Evolutionary conservation across 2,797 vertebrate genomes (phyloP), one percentile per base, ranked within the genome.

Genomic region (Peromyscus nudipes): DNA sequence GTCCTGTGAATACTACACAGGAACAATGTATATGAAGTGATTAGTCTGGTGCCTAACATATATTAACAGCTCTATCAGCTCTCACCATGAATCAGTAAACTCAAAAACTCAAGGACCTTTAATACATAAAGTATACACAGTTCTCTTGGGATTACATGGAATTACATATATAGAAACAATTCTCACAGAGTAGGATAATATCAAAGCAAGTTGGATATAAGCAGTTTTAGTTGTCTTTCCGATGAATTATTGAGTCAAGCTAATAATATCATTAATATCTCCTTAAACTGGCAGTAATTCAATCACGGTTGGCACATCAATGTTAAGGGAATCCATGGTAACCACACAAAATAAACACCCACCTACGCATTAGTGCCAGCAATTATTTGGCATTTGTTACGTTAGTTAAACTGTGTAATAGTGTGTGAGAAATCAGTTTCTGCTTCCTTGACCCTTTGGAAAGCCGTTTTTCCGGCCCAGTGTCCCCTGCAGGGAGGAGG

Each of bases 341-440:
- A 98, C 97, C 83, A 96, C 76, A 97, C 60, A 96, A 91, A 97
- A 96, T 94, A 97, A 97, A 97, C 94, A 96, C 75, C 94, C 83
- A 91, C 95, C 94, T 55, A 96, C 91, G 64, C 65, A 90, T 96
- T 88, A 96, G 95, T 82, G 82, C 92, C 94, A 96, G 89, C 92
- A 94, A 97, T 97, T 93, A 96, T 96, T 94, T 97, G 95, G 96
- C 96, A 97, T 97, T 97, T 96, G 96, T 93, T 97, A 95, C 90
- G 89, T 97, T 94, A 97, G 97, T 97, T 97, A 97, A 96, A 96
- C 93, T 95, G 96, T 93, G 80, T 97, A 97, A 98, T 93, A 96
- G 90, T 82, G 95, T 97, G 97, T 97, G 76, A 97, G 96, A 93
- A 96, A 97, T 97, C 96, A 93, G 89, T 93, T 97, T 98, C 97